phyloP scores from a whole-genome alignment of 2,113 vertebrate species.

The Otis tarda region DNA sequence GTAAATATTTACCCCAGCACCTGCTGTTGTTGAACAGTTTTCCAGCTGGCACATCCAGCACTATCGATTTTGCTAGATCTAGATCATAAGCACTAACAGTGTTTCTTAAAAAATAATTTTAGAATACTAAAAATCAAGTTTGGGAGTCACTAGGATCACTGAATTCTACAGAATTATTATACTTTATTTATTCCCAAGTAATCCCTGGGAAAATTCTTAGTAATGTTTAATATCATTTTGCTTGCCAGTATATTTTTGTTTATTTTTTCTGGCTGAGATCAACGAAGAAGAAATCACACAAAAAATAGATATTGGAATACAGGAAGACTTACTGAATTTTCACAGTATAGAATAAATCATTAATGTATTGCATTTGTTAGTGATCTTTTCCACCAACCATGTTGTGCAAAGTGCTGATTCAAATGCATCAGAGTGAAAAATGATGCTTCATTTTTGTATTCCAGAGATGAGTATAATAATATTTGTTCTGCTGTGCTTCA shows the following conservation, averaged over 20 bases:
- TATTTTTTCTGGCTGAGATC: neutral
- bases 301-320: neutral
- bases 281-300: neutral
- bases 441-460: conserved; percentile 38
- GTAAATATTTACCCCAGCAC: conserved; percentile 10
- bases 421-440: conserved; percentile 41
- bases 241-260: neutral
- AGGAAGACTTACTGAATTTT: conserved; percentile 69
- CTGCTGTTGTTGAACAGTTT: conserved; percentile 4
- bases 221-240: neutral
- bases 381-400: conserved; percentile 28
- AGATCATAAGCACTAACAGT: neutral
- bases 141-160: neutral
- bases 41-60: neutral
- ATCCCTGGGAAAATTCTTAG: neutral
- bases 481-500: conserved; percentile 30
- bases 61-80: neutral
- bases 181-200: neutral
- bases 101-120: neutral
- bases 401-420: conserved; percentile 47
- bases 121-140: neutral
- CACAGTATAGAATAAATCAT: conserved; percentile 70
- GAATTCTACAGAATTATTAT: neutral
- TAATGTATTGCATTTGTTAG: conserved; percentile 43
- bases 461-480: conserved; percentile 13